These are phyloP conservation scores for Orchestia grillus DNA, from an alignment of 1,140 invertebrate species.

Conservation along the genomic window DNA sequence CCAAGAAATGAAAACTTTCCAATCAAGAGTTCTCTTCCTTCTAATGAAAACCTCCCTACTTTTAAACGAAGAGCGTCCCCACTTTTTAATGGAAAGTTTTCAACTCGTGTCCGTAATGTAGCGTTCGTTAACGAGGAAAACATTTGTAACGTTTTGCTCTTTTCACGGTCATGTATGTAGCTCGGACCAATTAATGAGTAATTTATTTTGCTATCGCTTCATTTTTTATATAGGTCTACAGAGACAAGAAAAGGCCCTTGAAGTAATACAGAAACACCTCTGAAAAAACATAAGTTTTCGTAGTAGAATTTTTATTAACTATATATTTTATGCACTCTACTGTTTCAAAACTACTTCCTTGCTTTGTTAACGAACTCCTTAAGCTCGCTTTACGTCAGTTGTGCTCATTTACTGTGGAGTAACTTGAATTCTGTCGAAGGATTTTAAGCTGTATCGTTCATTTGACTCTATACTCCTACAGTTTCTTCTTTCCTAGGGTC, in stretches of 20 bases:
- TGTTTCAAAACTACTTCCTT: background rate
- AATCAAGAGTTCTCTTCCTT: background rate
- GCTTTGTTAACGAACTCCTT: background rate
- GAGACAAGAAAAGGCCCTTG: background rate
- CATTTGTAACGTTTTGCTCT: background rate
- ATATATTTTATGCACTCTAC: background rate
- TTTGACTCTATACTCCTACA: too few relatives aligned
- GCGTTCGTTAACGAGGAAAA: background rate
- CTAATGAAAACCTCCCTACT: background rate
- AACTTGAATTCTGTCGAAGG: too few relatives aligned
- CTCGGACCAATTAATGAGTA: background rate
- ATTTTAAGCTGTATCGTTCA: too few relatives aligned
- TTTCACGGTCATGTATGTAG: background rate
- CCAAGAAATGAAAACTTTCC: background rate
- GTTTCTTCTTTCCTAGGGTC: too few relatives aligned
- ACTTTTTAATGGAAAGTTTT: background rate
- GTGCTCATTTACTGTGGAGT: background rate
- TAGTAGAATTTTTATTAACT: background rate
- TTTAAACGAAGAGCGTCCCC: background rate
- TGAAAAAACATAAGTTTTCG: background rate
- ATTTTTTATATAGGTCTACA: background rate
- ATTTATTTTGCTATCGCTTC: background rate
- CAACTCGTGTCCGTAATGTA: background rate
- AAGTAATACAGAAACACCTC: background rate
- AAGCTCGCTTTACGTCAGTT: background rate